phyloP scores from a whole-genome alignment of 1,140 invertebrate genomes.

The Aphelenchoides fujianensis region DNA sequence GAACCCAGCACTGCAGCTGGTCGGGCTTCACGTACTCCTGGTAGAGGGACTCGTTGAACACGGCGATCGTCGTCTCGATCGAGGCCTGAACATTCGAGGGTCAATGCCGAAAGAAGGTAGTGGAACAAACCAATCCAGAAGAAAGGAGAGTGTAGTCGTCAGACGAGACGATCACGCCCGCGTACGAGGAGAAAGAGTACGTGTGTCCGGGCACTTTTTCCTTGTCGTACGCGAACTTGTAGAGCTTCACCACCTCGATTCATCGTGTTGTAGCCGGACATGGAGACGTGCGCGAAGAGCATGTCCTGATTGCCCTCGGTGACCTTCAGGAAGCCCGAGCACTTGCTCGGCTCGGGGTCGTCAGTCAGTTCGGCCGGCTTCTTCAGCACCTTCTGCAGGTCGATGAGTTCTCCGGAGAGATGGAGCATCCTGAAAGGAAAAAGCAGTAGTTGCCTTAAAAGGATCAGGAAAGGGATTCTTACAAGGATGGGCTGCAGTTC shows the following conservation, averaged over 20 bases:
- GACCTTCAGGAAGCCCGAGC: slow-evolving; percentile 58
- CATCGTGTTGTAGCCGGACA: slow-evolving; percentile 60
- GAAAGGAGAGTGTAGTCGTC: slow-evolving; percentile 80
- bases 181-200: slow-evolving; percentile 81
- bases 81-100: slow-evolving; percentile 62
- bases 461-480: too few species aligned
- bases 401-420: slow-evolving; percentile 57
- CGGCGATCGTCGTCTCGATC: slow-evolving; percentile 74
- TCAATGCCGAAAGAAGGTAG: too few species aligned
- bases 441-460: too few species aligned
- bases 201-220: slow-evolving; percentile 65
- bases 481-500: slow-evolving; percentile 45
- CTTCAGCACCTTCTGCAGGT: slow-evolving; percentile 54
- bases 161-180: slow-evolving; percentile 77
- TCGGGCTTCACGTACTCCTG: slow-evolving; percentile 66
- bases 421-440: too few species aligned
- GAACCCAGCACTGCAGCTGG: slow-evolving; percentile 70
- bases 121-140: slow-evolving; percentile 69
- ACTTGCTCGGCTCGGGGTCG: slow-evolving; percentile 55
- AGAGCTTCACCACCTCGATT: slow-evolving; percentile 59
- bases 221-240: slow-evolving; percentile 59
- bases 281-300: slow-evolving; percentile 57
- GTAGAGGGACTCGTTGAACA: slow-evolving; percentile 70
- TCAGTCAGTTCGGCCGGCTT: slow-evolving; percentile 45
- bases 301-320: slow-evolving; percentile 56